Percentiles rank a stretch among this genome's conserved stretches.
Conservation (phyloP, 2,113 vertebrate genomes). For the Sinocyclocheilus rhinocerous region DNA sequence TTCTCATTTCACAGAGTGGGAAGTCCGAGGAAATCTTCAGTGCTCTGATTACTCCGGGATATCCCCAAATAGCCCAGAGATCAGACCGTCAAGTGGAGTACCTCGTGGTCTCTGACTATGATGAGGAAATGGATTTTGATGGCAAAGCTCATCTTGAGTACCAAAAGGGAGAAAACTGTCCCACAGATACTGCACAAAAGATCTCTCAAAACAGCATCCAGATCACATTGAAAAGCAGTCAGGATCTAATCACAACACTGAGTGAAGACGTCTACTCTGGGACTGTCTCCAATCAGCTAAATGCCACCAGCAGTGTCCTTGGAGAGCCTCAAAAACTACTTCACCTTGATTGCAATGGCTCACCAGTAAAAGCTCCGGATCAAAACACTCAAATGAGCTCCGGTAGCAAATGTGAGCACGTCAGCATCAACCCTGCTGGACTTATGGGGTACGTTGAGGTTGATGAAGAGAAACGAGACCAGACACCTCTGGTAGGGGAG, state of each 20-base stretch:
- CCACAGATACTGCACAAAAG: conserved; percentile 66
- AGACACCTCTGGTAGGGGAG: conserved; percentile 69
- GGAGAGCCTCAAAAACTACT: not conserved
- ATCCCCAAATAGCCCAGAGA: conserved; percentile 75
- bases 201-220: not conserved
- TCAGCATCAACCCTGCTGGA: conserved; percentile 54
- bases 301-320: not conserved
- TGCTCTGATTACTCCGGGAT: conserved; percentile 80
- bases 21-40: conserved; percentile 81
- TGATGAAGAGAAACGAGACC: conserved; percentile 64
- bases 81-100: conserved; percentile 83
- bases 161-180: conserved; percentile 59
- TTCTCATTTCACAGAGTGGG: conserved; percentile 72
- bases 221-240: not conserved
- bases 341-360: not conserved
- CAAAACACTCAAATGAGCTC: not conserved
- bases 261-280: not conserved
- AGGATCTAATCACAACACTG: not conserved
- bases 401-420: not conserved
- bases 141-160: conserved; percentile 55
- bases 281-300: not conserved
- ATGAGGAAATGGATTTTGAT: conserved; percentile 63
- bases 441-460: conserved; percentile 79
- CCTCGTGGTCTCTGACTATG: conserved; percentile 81
- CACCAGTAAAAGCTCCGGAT: not conserved